Evolutionary conservation across 2,888 invertebrate species (phyloP).

Genomic region (Eupithecia subumbrata): DNA sequence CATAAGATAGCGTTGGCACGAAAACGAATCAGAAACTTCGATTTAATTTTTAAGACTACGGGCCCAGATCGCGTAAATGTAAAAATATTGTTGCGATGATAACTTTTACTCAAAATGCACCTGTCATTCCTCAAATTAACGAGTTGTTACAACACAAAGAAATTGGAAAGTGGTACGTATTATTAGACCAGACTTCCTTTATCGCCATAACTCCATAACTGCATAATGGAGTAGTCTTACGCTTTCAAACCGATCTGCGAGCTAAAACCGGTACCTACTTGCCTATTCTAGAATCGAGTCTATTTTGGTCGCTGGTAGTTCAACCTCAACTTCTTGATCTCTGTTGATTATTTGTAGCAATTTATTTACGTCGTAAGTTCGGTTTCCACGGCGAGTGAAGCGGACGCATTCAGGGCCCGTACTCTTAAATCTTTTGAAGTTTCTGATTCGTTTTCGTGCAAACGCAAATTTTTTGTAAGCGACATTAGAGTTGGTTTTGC

Average conservation of each 20-base stretch:
- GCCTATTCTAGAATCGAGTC: constrained; percentile 11
- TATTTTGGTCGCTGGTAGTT: constrained; percentile 19
- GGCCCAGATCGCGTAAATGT: too few species aligned
- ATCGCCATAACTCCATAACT: constrained; percentile 16
- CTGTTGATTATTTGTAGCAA: neutral
- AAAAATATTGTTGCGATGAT: neutral
- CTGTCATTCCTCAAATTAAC: neutral
- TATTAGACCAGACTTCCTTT: constrained; percentile 11
- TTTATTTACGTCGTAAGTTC: neutral
- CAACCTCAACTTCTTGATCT: neutral
- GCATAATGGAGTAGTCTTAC: constrained; percentile 14
- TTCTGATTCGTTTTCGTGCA: too few species aligned
- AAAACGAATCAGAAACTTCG: too few species aligned
- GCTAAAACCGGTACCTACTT: constrained; percentile 24
- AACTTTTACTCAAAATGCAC: neutral
- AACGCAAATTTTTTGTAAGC: too few species aligned
- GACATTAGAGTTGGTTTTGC: too few species aligned
- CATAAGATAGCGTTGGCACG: too few species aligned
- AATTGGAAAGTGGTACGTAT: constrained; percentile 15
- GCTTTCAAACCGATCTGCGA: constrained; percentile 26
- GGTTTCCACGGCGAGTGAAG: too few species aligned
- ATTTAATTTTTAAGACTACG: too few species aligned
- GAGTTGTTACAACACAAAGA: neutral
- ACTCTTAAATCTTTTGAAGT: too few species aligned
- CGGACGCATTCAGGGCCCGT: too few species aligned